Percentiles rank a stretch among this genome's conserved stretches.
phyloP scores from a whole-genome alignment of 2,113 vertebrate species.

The Steatornis caripensis region DNA sequence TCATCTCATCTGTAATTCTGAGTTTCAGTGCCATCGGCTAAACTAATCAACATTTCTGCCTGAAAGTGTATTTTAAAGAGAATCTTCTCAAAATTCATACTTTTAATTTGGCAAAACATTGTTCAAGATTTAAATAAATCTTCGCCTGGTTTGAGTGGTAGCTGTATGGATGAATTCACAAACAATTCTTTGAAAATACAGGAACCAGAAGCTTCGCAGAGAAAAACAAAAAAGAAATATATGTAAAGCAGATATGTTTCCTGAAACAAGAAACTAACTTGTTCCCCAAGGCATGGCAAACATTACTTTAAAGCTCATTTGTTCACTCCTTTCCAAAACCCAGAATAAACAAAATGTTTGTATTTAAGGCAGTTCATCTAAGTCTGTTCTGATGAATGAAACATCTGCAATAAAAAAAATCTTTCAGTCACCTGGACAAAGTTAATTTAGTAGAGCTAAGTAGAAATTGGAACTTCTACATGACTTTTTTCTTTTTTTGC shows the following conservation, averaged over 20 bases:
- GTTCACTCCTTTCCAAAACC: background rate
- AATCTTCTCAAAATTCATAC: slow-evolving; percentile 2
- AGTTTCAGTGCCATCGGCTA: slow-evolving; percentile 12
- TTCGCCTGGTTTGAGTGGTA: background rate
- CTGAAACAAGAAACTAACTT: background rate
- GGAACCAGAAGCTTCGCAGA: background rate
- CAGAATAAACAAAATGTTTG: background rate
- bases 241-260: background rate
- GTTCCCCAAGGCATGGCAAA: background rate
- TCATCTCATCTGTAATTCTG: slow-evolving; percentile 18
- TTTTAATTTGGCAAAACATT: slow-evolving; percentile 11
- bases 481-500: background rate
- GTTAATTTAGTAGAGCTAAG: background rate
- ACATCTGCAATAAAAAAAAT: background rate
- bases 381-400: background rate
- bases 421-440: background rate
- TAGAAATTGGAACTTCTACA: background rate
- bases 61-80: background rate
- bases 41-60: slow-evolving; percentile 23
- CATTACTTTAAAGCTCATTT: background rate
- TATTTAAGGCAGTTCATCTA: background rate
- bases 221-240: background rate
- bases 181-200: background rate
- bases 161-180: background rate
- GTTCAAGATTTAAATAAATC: slow-evolving; percentile 3